Conservation (phyloP, 2,797 vertebrate species). For the Onychomys torridus region DNA sequence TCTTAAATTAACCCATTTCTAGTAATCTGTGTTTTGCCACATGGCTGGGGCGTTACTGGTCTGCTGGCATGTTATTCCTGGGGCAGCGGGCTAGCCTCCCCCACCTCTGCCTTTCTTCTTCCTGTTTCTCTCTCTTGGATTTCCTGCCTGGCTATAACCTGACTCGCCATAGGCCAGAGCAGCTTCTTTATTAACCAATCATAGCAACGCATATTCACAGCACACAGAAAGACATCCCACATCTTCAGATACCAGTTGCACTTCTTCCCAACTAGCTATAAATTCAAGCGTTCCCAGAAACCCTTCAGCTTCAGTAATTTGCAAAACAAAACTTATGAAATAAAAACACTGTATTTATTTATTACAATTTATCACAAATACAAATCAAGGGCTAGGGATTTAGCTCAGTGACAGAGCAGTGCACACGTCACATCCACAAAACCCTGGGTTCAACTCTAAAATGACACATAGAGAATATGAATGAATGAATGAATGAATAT, state of each 20-base stretch:
- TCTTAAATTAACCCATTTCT: no score
- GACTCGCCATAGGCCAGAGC: no score
- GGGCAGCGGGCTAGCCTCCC: no score
- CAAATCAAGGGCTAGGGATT: background rate
- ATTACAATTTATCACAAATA: slow-evolving; percentile 14
- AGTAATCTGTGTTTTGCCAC: no score
- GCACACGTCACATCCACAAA: background rate
- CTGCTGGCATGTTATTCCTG: no score
- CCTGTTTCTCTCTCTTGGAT: no score
- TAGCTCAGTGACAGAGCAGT: background rate
- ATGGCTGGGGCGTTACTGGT: no score
- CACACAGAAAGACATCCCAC: no score
- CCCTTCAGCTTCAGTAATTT: background rate
- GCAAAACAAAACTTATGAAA: background rate
- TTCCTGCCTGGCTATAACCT: no score
- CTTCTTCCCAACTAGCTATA: background rate
- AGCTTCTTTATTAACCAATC: no score
- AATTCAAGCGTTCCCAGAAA: background rate
- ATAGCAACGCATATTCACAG: no score
- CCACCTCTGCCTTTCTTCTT: no score
- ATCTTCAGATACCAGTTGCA: background rate
- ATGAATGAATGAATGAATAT: background rate
- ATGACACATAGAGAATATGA: background rate
- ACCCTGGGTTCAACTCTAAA: background rate
- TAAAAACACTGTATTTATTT: background rate